These are phyloP conservation scores for Peromyscus californicus DNA, from an alignment of 2,113 vertebrate species.

Conservation along the genomic window DNA sequence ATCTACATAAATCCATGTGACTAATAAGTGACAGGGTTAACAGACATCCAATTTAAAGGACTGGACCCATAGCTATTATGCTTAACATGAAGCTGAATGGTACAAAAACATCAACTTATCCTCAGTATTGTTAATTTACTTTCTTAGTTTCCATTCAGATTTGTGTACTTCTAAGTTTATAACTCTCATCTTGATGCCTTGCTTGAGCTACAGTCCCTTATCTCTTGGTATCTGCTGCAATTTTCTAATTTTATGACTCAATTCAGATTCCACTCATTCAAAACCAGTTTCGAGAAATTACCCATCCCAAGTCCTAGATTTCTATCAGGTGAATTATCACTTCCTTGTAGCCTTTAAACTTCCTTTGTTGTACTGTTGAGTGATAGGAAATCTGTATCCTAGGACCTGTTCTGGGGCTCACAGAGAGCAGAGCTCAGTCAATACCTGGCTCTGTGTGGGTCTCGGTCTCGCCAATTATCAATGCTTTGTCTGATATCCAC, in stretches of 20 bases:
- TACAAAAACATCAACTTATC: slow-evolving; percentile 23
- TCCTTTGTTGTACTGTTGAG: neutral
- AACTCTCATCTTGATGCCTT: neutral
- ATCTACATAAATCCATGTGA: slow-evolving; percentile 16
- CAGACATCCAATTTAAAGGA: neutral
- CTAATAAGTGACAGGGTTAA: neutral
- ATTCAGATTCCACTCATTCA: slow-evolving; percentile 42
- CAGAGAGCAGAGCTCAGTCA: neutral
- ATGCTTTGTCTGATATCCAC: neutral
- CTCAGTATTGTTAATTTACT: neutral
- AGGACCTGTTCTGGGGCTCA: fast-evolving
- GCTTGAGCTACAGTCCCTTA: neutral
- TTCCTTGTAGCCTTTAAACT: neutral
- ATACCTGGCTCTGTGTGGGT: neutral
- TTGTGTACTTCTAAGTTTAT: slow-evolving; percentile 33
- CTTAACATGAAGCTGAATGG: neutral
- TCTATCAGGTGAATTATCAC: slow-evolving; percentile 11
- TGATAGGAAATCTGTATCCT: neutral
- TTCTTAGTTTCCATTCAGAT: slow-evolving; percentile 2
- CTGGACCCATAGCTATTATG: neutral
- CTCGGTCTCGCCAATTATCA: neutral
- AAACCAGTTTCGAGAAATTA: slow-evolving; percentile 56
- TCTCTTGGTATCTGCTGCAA: slow-evolving; percentile 36
- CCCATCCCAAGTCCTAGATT: neutral
- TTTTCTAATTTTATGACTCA: slow-evolving; percentile 62